Percentiles rank a stretch among this genome's conserved stretches.
phyloP scores from a whole-genome alignment of 2,113 vertebrate species.

The Leptobrachium ailaonicum region DNA sequence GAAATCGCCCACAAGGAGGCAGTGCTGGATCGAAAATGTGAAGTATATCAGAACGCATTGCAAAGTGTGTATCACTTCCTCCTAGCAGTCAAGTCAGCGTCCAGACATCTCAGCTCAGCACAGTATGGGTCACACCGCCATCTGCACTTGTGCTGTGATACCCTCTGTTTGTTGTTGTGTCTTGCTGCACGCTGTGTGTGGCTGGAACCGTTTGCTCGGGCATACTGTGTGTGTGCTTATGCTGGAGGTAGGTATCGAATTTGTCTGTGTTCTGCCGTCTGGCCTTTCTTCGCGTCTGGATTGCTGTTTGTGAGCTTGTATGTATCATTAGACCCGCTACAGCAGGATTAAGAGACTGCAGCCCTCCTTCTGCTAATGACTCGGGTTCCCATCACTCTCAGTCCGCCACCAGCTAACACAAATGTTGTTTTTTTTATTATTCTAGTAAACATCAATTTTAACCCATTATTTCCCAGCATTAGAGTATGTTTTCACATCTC shows the following conservation, averaged over 20 bases:
- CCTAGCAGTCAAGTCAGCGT: constrained; percentile 6
- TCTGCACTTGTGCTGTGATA: constrained; percentile 45
- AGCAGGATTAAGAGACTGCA: neutral
- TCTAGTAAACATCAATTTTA: too few species aligned
- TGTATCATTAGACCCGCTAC: neutral
- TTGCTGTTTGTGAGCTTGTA: neutral
- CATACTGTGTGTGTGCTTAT: constrained; percentile 11
- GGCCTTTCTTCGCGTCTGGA: neutral
- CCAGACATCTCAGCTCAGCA: constrained; percentile 35
- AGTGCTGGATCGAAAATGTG: constrained; percentile 7
- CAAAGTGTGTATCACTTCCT: constrained; percentile 17
- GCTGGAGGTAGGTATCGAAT: constrained; percentile 21
- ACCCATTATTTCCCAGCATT: too few species aligned
- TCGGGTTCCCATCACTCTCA: neutral
- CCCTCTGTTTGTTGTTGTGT: constrained; percentile 46
- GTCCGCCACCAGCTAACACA: neutral
- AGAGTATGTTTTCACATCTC: too few species aligned
- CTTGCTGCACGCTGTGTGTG: constrained; percentile 38
- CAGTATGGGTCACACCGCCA: constrained; percentile 39
- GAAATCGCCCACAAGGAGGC: constrained; percentile 21
- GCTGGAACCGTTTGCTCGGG: constrained; percentile 20
- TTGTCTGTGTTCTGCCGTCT: constrained; percentile 30
- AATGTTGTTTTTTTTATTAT: too few species aligned
- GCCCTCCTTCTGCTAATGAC: neutral
- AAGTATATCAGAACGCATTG: neutral